Conservation (phyloP, 1,140 invertebrate species). For the Temnothorax curvispinosus region DNA sequence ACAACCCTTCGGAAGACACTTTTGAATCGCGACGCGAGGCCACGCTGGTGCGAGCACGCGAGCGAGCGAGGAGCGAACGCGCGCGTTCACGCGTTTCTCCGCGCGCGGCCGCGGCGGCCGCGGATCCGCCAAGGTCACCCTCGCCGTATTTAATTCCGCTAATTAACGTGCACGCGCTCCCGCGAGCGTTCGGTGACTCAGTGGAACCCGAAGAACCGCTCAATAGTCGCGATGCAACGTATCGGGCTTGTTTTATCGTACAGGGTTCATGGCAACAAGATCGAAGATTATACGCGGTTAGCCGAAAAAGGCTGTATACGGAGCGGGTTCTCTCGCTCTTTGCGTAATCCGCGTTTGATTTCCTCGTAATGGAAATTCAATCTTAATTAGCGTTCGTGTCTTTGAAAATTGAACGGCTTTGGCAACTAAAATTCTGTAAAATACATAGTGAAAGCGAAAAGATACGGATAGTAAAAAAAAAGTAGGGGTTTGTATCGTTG, state of each 20-base stretch:
- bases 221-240: conserved; percentile 54
- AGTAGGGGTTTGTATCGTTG: neutral
- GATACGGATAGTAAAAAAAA: neutral
- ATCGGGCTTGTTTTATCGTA: conserved; percentile 51
- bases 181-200: conserved; percentile 53
- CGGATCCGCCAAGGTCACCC: neutral
- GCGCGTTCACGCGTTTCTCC: neutral
- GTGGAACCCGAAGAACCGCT: conserved; percentile 46
- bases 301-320: conserved; percentile 38
- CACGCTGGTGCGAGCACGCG: neutral
- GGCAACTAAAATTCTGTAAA: neutral
- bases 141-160: conserved; percentile 50
- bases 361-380: conserved; percentile 32
- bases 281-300: conserved; percentile 40
- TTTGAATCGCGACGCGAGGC: conserved; percentile 66
- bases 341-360: conserved; percentile 44
- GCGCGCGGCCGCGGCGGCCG: neutral
- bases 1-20: conserved; percentile 82
- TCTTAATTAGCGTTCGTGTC: conserved; percentile 4
- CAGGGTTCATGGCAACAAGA: conserved; percentile 50
- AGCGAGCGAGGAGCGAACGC: neutral
- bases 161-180: conserved; percentile 50
- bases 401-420: conserved; percentile 8
- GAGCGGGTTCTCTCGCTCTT: neutral
- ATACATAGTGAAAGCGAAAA: neutral